Percentiles rank a stretch among this genome's conserved stretches.
Conservation (phyloP, 2,113 vertebrate species). For the Lepidothrix coronata region DNA sequence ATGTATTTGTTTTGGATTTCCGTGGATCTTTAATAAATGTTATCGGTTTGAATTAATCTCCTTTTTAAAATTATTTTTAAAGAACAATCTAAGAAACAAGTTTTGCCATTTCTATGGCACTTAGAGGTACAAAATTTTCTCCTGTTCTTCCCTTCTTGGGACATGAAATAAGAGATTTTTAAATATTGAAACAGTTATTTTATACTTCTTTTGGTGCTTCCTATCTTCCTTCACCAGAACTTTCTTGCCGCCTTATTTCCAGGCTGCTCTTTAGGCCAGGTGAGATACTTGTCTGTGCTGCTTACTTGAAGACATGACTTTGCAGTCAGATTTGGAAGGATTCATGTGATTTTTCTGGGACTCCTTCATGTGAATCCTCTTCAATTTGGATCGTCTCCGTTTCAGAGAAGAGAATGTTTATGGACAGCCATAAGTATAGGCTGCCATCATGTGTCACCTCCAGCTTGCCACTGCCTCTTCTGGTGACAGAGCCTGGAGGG, state of each 20-base stretch:
- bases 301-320: not conserved
- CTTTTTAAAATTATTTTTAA: not conserved
- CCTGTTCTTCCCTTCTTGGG: not conserved
- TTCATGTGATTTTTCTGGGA: not conserved
- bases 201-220: not conserved
- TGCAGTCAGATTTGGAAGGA: not conserved
- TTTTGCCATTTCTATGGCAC: not conserved
- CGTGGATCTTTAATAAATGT: constrained; percentile 36
- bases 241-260: not conserved
- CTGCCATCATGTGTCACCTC: accelerated
- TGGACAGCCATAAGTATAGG: not conserved
- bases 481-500: not conserved
- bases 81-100: not conserved
- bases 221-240: not conserved
- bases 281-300: not conserved
- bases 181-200: not conserved
- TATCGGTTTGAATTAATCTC: constrained; percentile 39
- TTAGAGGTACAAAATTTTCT: not conserved
- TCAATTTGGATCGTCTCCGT: not conserved
- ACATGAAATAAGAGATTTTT: not conserved
- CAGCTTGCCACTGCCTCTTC: not conserved
- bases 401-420: not conserved
- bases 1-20: constrained; percentile 68
- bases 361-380: not conserved
- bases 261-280: not conserved